Conservation (phyloP, 2,888 invertebrate genomes). For the Dorcus hopei region DNA sequence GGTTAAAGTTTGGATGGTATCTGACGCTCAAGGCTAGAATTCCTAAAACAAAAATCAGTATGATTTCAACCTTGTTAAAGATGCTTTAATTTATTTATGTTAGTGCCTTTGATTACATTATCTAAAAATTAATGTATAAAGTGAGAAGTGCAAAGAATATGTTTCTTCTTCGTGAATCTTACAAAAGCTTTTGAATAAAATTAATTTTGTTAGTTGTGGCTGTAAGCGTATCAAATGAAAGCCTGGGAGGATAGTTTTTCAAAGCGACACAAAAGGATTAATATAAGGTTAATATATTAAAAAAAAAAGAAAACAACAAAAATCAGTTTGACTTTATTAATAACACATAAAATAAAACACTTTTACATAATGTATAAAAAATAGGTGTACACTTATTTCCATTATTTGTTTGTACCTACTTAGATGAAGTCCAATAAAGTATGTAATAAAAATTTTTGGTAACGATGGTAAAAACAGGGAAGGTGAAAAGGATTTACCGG, state of each 20-base stretch:
- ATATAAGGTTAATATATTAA: too few relatives aligned
- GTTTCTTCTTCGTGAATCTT: too few relatives aligned
- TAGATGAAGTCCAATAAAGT: too few relatives aligned
- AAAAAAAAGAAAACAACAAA: neutral
- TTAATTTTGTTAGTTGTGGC: neutral
- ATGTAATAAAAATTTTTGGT: neutral
- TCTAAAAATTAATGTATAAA: neutral
- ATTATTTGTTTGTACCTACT: too few relatives aligned
- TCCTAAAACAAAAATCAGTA: conserved; percentile 11
- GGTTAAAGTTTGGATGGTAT: conserved; percentile 14
- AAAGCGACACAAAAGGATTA: neutral
- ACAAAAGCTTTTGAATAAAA: neutral
- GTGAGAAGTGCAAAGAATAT: too few relatives aligned
- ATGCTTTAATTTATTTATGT: neutral
- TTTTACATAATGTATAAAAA: too few relatives aligned
- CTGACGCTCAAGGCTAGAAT: conserved; percentile 4
- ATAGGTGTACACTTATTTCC: too few relatives aligned
- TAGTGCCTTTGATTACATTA: neutral
- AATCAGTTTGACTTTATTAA: neutral
- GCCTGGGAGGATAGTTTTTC: neutral
- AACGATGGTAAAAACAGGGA: neutral
- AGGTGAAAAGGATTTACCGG: neutral
- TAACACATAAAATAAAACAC: too few relatives aligned
- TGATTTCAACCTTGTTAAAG: neutral
- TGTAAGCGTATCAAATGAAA: neutral